These are phyloP conservation scores for Phalacrocorax pelagicus DNA, from an alignment of 2,113 vertebrate species.

Conservation along the genomic window DNA sequence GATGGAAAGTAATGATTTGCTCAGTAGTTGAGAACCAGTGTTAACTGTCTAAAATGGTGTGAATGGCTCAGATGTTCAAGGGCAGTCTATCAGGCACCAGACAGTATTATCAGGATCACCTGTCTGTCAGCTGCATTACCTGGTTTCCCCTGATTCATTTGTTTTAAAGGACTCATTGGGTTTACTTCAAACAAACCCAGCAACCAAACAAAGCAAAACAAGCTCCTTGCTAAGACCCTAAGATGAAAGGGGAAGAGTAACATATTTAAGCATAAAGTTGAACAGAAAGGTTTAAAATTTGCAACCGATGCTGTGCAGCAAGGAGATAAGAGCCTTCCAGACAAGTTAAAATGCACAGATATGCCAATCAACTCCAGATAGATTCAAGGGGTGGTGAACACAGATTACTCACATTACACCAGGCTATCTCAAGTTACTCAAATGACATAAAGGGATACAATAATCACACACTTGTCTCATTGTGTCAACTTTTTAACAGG, in stretches of 20 bases:
- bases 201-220: background rate
- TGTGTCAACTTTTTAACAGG: conserved; percentile 68
- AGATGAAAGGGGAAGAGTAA: conserved; percentile 16
- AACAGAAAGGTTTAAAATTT: conserved; percentile 60
- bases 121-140: conserved; percentile 53
- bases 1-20: conserved; percentile 41
- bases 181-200: conserved; percentile 54
- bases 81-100: conserved; percentile 65
- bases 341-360: conserved; percentile 49
- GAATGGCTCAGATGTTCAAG: conserved; percentile 52
- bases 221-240: background rate
- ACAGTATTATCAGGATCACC: conserved; percentile 57
- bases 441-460: conserved; percentile 65
- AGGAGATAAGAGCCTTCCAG: conserved; percentile 61
- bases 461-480: conserved; percentile 73
- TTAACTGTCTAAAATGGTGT: conserved; percentile 47
- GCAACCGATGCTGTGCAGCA: conserved; percentile 22
- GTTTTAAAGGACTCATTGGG: background rate
- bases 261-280: conserved; percentile 53
- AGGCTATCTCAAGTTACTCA: conserved; percentile 54
- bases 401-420: conserved; percentile 36
- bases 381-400: conserved; percentile 40
- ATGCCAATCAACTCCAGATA: conserved; percentile 55
- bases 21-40: conserved; percentile 22
- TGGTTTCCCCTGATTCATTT: background rate